Conservation (phyloP, 2,797 vertebrate genomes). For the Cichlasoma orientale region DNA sequence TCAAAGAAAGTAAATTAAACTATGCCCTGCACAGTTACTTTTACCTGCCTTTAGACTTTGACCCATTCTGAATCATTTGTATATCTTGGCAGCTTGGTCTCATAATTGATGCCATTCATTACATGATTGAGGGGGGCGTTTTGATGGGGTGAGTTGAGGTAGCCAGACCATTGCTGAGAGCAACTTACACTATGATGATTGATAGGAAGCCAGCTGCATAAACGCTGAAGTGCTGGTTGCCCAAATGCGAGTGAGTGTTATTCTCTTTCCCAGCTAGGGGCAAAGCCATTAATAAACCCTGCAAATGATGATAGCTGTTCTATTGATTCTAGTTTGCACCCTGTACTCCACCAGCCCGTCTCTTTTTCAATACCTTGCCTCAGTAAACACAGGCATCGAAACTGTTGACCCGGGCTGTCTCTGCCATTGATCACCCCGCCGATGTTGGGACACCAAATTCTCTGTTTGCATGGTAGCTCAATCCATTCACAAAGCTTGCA, state of each 20-base stretch:
- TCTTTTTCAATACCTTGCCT: constrained; percentile 65
- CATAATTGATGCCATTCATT: constrained; percentile 76
- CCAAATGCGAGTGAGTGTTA: constrained; percentile 74
- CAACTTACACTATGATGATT: constrained; percentile 62
- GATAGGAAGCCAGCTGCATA: constrained; percentile 64
- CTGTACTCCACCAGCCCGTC: constrained; percentile 48
- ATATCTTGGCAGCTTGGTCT: constrained; percentile 57
- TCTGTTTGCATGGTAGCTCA: constrained; percentile 54
- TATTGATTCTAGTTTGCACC: constrained; percentile 73
- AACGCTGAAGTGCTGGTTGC: constrained; percentile 56
- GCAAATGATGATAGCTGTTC: constrained; percentile 78
- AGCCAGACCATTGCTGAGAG: constrained; percentile 65
- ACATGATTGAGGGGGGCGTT: constrained; percentile 64
- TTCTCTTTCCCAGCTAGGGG: constrained; percentile 59
- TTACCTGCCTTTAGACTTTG: constrained; percentile 52
- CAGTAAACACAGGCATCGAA: constrained; percentile 71
- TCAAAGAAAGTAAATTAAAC: constrained; percentile 53
- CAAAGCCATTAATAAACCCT: constrained; percentile 73
- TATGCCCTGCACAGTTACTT: constrained; percentile 18
- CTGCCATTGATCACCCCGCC: constrained; percentile 67
- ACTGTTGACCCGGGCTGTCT: constrained; percentile 64
- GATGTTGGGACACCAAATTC: constrained; percentile 57
- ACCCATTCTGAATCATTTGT: constrained; percentile 63
- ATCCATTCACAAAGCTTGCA: constrained; percentile 56
- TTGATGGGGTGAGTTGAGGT: constrained; percentile 59